Evolutionary conservation across 2,113 vertebrate genomes (phyloP).

Genomic region (Protobothrops flavoviridis): DNA sequence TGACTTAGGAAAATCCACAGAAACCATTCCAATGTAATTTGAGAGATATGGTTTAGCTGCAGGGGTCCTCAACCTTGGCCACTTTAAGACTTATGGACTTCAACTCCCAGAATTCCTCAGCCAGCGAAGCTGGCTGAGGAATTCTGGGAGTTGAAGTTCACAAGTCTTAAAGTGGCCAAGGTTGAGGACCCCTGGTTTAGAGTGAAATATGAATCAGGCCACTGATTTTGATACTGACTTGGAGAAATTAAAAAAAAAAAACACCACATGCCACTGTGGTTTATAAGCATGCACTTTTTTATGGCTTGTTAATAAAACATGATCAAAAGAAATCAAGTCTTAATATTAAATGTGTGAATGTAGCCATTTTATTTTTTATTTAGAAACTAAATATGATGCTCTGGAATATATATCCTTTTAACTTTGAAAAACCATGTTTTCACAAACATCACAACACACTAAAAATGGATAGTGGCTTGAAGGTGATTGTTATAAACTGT

Average conservation of each 20-base stretch:
- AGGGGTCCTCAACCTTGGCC: too few relatives aligned
- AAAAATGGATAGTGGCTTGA: neutral
- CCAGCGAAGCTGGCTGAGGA: too few relatives aligned
- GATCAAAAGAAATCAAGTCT: neutral
- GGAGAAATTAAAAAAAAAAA: neutral
- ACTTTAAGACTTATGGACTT: too few relatives aligned
- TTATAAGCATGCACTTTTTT: neutral
- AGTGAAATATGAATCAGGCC: neutral
- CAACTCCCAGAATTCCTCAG: too few relatives aligned
- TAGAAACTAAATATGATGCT: neutral
- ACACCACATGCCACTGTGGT: neutral
- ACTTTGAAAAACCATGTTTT: neutral
- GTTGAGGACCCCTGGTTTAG: neutral
- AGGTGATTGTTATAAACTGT: neutral
- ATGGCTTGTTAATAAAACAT: neutral
- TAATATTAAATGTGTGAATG: neutral
- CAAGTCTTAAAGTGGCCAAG: too few relatives aligned
- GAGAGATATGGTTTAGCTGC: neutral
- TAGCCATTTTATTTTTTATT: neutral
- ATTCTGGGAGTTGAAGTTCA: too few relatives aligned
- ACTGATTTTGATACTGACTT: neutral
- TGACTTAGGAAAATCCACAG: neutral
- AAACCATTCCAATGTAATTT: neutral
- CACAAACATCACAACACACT: neutral
- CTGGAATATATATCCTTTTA: neutral